Conservation (phyloP, 23 tunicate genomes). For the Diplosoma virens region DNA sequence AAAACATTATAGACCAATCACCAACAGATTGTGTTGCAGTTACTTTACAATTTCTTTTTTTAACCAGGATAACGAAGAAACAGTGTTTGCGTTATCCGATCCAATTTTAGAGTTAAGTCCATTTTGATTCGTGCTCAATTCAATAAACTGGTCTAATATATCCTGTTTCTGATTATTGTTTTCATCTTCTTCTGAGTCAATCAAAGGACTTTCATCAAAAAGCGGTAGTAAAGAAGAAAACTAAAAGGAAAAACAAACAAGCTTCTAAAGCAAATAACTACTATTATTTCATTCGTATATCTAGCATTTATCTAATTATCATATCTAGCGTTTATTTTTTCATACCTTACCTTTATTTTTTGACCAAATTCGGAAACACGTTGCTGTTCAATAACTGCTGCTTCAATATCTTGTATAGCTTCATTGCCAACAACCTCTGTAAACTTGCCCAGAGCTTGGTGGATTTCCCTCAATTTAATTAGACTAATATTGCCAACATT, state of each 20-base stretch:
- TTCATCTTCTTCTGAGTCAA: slow-evolving; percentile 30
- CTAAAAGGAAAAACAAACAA: slow-evolving; percentile 4
- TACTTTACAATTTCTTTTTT: slow-evolving; percentile 14
- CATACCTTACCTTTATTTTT: slow-evolving; percentile 23
- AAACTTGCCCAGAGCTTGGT: background rate
- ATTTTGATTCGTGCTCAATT: background rate
- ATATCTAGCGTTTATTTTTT: too few species aligned
- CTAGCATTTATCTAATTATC: background rate
- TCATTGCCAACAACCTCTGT: slow-evolving; percentile 1
- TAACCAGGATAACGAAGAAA: slow-evolving; percentile 15
- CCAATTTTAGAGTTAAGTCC: background rate
- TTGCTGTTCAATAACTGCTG: background rate
- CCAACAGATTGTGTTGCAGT: background rate
- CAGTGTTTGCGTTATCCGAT: background rate
- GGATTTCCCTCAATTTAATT: background rate
- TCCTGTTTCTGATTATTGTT: background rate
- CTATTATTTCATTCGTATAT: too few species aligned
- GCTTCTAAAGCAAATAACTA: background rate
- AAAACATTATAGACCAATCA: background rate
- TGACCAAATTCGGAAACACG: background rate
- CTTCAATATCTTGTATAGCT: background rate
- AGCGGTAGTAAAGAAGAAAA: slow-evolving; percentile 17
- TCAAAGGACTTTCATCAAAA: background rate
- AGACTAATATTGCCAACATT: background rate
- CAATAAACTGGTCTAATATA: background rate